phyloP scores from a whole-genome alignment of 92 coral and sea anemone genomes.

The Nematostella vectensis region DNA sequence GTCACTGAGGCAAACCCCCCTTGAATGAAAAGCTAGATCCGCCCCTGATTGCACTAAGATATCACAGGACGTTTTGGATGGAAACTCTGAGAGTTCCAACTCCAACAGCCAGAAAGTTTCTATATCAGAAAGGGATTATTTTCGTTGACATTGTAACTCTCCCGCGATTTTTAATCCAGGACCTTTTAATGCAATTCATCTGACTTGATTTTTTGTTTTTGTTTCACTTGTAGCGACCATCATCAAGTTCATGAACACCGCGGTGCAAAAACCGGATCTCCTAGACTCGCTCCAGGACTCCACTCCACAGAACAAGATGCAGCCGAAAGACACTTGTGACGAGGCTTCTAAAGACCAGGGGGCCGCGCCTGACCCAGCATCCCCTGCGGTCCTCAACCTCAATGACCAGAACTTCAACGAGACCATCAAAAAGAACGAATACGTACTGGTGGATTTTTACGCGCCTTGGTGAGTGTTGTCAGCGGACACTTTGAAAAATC shows the following conservation, averaged over 20 bases:
- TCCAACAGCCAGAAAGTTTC: too few species aligned
- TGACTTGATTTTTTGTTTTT: not conserved
- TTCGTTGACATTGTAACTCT: too few species aligned
- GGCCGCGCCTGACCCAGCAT: not conserved
- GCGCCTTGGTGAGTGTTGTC: conserved; percentile 38
- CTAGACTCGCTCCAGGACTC: not conserved
- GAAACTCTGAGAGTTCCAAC: too few species aligned
- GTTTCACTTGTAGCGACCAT: not conserved
- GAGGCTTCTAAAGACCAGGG: not conserved
- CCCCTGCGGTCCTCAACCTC: conserved; percentile 1
- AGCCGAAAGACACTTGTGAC: not conserved
- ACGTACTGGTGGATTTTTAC: conserved; percentile 14
- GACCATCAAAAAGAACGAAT: not conserved
- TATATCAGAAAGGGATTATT: too few species aligned
- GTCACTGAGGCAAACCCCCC: too few species aligned
- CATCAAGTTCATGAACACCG: not conserved
- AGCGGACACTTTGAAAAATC: too few species aligned
- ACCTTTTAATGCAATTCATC: too few species aligned
- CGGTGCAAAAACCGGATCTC: not conserved
- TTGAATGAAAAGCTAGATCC: too few species aligned
- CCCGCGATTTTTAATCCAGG: too few species aligned
- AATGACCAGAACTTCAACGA: conserved; percentile 13
- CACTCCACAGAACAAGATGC: not conserved
- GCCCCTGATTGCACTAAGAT: too few species aligned
- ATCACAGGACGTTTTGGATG: too few species aligned